Conservation (phyloP, 2,113 vertebrate species). For the Muntiacus muntjak region DNA sequence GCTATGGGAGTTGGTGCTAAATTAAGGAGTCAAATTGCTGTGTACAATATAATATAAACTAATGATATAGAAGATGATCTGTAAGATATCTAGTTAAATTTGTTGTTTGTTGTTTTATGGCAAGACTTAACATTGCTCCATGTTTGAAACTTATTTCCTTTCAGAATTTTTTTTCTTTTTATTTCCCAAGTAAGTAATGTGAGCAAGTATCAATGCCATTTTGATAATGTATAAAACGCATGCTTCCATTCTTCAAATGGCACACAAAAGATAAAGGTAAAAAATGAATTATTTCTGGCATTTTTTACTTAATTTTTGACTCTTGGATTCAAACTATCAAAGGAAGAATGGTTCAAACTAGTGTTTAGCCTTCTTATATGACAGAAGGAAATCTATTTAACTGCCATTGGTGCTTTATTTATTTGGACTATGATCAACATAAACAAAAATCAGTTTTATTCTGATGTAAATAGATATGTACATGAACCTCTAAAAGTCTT, state of each 20-base stretch:
- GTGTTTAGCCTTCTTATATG: background rate
- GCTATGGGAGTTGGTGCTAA: background rate
- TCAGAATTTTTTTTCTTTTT: slow-evolving; percentile 42
- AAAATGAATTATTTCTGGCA: slow-evolving; percentile 39
- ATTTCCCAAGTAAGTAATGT: slow-evolving; percentile 57
- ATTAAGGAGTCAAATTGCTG: background rate
- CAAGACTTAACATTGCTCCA: slow-evolving; percentile 23
- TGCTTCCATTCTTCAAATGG: slow-evolving; percentile 31
- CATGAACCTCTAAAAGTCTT: background rate
- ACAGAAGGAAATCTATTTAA: background rate
- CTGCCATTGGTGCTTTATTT: background rate
- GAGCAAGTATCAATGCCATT: slow-evolving; percentile 30
- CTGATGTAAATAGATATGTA: background rate
- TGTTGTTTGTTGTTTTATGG: slow-evolving; percentile 43
- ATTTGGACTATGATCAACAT: background rate
- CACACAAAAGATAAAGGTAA: slow-evolving; percentile 19
- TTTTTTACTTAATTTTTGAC: slow-evolving; percentile 39
- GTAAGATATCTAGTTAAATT: slow-evolving; percentile 14
- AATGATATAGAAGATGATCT: background rate
- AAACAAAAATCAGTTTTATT: background rate
- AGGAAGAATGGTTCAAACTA: background rate
- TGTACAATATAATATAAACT: slow-evolving; percentile 20
- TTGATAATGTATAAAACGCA: slow-evolving; percentile 47
- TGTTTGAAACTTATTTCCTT: slow-evolving; percentile 66
- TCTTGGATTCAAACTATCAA: background rate